These are phyloP conservation scores for Cantharis flavilabris DNA, from an alignment of 2,888 invertebrate genomes.

Conservation along the genomic window DNA sequence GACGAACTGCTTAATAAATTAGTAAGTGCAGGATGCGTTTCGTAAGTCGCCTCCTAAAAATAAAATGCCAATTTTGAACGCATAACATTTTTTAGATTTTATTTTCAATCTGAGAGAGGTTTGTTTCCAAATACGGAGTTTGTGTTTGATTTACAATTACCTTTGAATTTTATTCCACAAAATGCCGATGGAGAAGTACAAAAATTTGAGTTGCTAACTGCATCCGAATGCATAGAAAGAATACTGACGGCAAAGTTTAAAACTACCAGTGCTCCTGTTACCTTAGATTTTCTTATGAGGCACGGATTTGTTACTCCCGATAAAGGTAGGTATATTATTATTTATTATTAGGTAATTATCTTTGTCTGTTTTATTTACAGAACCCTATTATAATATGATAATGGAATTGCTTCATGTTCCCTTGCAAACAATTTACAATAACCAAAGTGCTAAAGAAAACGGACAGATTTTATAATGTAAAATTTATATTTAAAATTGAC, in stretches of 20 bases:
- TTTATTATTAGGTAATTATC: too few species aligned
- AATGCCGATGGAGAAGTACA: conserved; percentile 95
- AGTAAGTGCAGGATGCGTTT: conserved; percentile 79
- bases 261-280: conserved; percentile 90
- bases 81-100: conserved; percentile 64
- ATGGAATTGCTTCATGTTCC: conserved; percentile 88
- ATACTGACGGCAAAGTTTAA: conserved; percentile 86
- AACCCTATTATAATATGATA: conserved; percentile 81
- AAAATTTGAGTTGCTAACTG: conserved; percentile 83
- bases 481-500: conserved; percentile 13
- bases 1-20: conserved; percentile 75
- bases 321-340: conserved; percentile 76
- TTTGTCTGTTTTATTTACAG: conserved; percentile 60
- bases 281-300: conserved; percentile 89
- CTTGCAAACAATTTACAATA: conserved; percentile 75
- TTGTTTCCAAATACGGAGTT: conserved; percentile 94
- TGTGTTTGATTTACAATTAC: conserved; percentile 90
- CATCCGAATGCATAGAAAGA: conserved; percentile 80
- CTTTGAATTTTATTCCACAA: conserved; percentile 85
- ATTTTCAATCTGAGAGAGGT: conserved; percentile 91
- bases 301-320: conserved; percentile 89
- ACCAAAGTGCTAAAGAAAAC: conserved; percentile 53
- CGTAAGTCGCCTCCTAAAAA: conserved; percentile 57
- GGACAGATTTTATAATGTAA: conserved; percentile 35
- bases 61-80: not conserved